Base-by-base conservation (phyloP, 2,888 invertebrate species). In the Cyclophora albipunctata region DNA sequence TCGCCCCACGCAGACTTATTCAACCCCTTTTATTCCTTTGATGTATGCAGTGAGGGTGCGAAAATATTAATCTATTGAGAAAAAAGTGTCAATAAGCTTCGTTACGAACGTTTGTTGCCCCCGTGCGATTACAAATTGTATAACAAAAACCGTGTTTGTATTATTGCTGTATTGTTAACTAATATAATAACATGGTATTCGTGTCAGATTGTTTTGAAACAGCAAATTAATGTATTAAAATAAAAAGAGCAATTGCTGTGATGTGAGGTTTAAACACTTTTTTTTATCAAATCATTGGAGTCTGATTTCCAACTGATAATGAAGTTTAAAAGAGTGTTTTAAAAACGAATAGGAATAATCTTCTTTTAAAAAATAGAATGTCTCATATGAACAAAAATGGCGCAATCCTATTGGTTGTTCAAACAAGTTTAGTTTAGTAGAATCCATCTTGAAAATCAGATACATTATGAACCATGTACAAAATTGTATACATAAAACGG, bases 1-100 rank as follows among this genome's bases (percentile, higher is more conserved):
- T 73, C 81, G 76, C 84, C 82, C 84, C 82, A 74, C 71, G 73
- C 79, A 69, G 74, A 70, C 72, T 73, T 76, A 82, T 57, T 51
- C 52, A 54, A 55, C 83, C 86, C 87, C 82, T 84, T 84, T 77
- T 75, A 75, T 85, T 84, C 79, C 84, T 85, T 87, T 88, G 86
- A 87, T 87, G 84, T 85, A 81, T 78, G 77, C 79, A 74, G 69
- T 68, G 69, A 82, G 86, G 86, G 84, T 83, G 85, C 56, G 75
- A 75, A 84, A 82, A 82, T 82, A 79, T 84, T 85, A 84, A 81
- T 80, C 78, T 67, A 71, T 72, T 75, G 73, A 77, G 72, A 75
- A 83, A 74, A 81, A 85, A 77, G 73, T 69, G 74, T 76, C 77
- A 78, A 81, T 78, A 73, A 76, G 81, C 78, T 82, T 87, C 84